Conservation (phyloP, 2,888 invertebrate species). For the Cheilosia vernalis region DNA sequence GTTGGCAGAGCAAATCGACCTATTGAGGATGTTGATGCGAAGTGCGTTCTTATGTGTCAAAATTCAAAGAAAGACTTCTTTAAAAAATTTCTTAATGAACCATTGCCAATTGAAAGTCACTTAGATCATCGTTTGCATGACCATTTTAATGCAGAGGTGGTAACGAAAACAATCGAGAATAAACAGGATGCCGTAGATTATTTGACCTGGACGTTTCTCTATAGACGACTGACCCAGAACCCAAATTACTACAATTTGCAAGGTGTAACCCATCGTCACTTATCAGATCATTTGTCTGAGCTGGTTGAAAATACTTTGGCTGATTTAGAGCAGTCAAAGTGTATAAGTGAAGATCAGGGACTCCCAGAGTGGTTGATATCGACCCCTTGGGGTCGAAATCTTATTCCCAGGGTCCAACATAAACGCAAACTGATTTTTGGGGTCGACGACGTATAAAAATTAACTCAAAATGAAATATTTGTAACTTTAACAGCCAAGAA, state of each 20-base stretch:
- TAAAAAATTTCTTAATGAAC: conserved; percentile 98
- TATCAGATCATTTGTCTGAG: conserved; percentile 99
- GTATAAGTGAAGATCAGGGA: conserved; percentile 98
- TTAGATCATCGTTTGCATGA: conserved; percentile 99
- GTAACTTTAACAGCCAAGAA: no score
- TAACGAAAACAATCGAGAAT: conserved; percentile 99
- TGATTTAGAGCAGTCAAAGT: conserved; percentile 97
- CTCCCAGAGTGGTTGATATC: no score
- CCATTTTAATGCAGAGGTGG: conserved; percentile 99
- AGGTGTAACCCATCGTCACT: conserved; percentile 97
- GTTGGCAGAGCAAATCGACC: conserved; percentile 98
- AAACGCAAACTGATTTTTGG: no score
- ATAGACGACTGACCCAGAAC: conserved; percentile 98
- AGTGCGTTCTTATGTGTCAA: conserved; percentile 98
- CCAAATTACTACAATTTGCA: conserved; percentile 99
- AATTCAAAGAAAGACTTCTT: conserved; percentile 99
- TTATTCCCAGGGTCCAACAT: no score
- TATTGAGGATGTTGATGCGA: conserved; percentile 94
- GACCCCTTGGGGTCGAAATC: no score
- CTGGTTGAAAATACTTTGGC: conserved; percentile 97
- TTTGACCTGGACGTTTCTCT: conserved; percentile 99
- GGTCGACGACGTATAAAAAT: no score
- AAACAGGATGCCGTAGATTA: conserved; percentile 99
- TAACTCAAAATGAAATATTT: no score
- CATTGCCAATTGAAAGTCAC: conserved; percentile 98